Percentiles rank a stretch among this genome's conserved stretches.
phyloP scores from a whole-genome alignment of 1,140 invertebrate genomes.

The Anastrepha ludens region DNA sequence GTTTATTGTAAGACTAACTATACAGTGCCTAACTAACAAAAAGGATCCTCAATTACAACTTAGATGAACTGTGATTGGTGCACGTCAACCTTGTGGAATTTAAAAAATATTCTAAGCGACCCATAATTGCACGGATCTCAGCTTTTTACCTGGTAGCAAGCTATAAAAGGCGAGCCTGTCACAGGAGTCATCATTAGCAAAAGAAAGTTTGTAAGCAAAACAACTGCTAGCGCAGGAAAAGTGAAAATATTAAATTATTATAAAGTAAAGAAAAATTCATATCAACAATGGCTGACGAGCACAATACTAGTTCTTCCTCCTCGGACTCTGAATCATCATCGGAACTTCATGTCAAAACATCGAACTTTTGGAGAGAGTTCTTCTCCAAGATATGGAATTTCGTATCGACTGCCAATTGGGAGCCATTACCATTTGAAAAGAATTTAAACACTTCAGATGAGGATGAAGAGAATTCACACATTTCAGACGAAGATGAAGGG shows the following conservation, averaged over 20 bases:
- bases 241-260: not conserved
- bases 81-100: not conserved
- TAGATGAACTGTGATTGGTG: not conserved
- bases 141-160: not conserved
- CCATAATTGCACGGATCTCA: too few species aligned
- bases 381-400: constrained; percentile 62
- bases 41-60: not conserved
- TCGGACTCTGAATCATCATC: constrained; percentile 19
- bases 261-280: not conserved
- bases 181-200: not conserved
- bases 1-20: too few species aligned
- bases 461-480: constrained; percentile 58
- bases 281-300: constrained; percentile 8
- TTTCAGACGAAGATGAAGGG: too few species aligned
- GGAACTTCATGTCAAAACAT: constrained; percentile 60
- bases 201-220: not conserved
- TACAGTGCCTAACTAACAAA: not conserved
- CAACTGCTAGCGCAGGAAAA: not conserved
- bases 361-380: constrained; percentile 60
- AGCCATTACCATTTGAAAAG: not conserved
- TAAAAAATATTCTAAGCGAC: not conserved
- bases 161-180: not conserved
- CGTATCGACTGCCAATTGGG: not conserved
- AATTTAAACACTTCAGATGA: constrained; percentile 55
- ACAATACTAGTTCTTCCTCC: constrained; percentile 32